Evolutionary conservation across 2,888 invertebrate species (phyloP).

Genomic region (Bombylius major): DNA sequence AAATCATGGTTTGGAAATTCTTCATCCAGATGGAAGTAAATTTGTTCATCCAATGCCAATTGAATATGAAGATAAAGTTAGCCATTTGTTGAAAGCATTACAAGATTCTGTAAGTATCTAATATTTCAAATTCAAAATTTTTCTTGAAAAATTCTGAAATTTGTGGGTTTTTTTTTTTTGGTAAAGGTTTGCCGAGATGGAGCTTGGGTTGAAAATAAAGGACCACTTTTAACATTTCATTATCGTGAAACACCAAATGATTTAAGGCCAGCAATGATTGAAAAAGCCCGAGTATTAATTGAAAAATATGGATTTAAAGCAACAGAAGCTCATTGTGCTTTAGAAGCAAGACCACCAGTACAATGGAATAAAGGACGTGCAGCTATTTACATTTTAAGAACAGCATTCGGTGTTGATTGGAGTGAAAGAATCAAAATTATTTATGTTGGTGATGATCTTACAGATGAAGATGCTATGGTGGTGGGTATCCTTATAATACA

Average conservation of each 20-base stretch:
- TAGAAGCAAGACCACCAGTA: conserved; percentile 84
- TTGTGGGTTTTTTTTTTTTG: not conserved
- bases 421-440: conserved; percentile 79
- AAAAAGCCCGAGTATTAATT: conserved; percentile 60
- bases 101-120: conserved; percentile 55
- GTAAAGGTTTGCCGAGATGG: conserved; percentile 67
- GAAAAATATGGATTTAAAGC: conserved; percentile 65
- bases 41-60: conserved; percentile 86
- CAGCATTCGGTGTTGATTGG: conserved; percentile 86
- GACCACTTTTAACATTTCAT: conserved; percentile 74
- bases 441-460: conserved; percentile 78
- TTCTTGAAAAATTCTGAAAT: too few species aligned
- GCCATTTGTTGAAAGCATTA: conserved; percentile 58
- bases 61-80: conserved; percentile 69
- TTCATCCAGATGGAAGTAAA: conserved; percentile 81
- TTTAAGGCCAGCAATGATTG: conserved; percentile 52
- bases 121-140: not conserved
- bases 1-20: conserved; percentile 76
- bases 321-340: conserved; percentile 68
- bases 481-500: conserved; percentile 36
- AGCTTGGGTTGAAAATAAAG: conserved; percentile 88
- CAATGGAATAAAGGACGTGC: conserved; percentile 85
- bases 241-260: conserved; percentile 69
- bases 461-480: conserved; percentile 85
- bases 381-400: conserved; percentile 78